Conservation (phyloP, 2,113 vertebrate genomes). For the Ammodytes dubius region DNA sequence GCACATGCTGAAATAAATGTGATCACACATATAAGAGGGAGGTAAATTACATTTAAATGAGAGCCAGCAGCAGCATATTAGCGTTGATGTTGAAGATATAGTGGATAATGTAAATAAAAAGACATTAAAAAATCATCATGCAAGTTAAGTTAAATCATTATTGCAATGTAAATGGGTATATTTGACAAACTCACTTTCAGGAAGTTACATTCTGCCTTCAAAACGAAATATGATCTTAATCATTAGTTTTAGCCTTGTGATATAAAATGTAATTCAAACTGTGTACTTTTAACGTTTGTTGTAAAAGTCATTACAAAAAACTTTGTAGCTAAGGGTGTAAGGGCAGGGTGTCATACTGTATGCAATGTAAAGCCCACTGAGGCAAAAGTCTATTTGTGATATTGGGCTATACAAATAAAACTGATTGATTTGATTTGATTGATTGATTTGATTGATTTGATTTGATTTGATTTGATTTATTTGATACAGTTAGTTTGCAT, state of each 20-base stretch:
- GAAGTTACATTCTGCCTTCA: background rate
- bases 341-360: too few relatives aligned
- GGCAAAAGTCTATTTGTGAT: too few relatives aligned
- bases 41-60: conserved; percentile 44
- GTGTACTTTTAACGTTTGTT: background rate
- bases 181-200: background rate
- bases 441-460: background rate
- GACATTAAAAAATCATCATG: conserved; percentile 46
- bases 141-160: conserved; percentile 41
- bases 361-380: too few relatives aligned
- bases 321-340: too few relatives aligned
- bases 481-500: background rate
- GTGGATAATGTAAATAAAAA: conserved; percentile 47
- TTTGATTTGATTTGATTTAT: too few relatives aligned
- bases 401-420: too few relatives aligned
- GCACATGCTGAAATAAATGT: conserved; percentile 67
- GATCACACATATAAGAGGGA: conserved; percentile 50
- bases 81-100: conserved; percentile 15
- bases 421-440: background rate
- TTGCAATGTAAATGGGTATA: conserved; percentile 3
- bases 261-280: background rate
- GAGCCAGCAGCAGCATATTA: conserved; percentile 29
- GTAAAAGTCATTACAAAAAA: background rate
- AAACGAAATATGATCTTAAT: conserved; percentile 8
- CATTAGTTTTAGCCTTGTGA: background rate